Evolutionary conservation across 1,140 invertebrate species (phyloP).

Genomic region (Fopius arisanus): DNA sequence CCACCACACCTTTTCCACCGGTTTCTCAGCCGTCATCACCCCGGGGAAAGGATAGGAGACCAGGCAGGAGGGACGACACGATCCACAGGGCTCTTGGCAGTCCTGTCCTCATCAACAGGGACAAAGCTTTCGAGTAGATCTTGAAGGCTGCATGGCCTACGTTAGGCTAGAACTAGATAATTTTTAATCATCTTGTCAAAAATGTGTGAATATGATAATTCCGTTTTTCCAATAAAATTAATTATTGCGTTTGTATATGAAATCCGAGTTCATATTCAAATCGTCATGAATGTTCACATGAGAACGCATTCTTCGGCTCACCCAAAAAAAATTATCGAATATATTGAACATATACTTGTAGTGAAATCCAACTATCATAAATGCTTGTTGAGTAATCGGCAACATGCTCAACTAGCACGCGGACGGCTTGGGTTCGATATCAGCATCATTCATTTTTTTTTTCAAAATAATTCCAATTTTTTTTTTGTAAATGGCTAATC

Average conservation of each 20-base stretch:
- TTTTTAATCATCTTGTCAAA: neutral
- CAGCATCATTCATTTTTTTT: no score
- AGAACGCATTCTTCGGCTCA: no score
- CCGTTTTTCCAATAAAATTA: neutral
- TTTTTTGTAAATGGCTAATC: no score
- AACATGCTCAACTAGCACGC: no score
- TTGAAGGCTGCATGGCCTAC: constrained; percentile 10
- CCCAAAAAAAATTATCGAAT: no score
- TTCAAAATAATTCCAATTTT: no score
- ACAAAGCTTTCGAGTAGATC: constrained; percentile 33
- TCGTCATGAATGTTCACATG: no score
- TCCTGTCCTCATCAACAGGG: constrained; percentile 44
- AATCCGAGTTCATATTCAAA: no score
- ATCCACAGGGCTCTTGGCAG: constrained; percentile 48
- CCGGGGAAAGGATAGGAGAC: neutral
- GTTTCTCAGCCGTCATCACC: constrained; percentile 37
- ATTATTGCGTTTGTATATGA: neutral
- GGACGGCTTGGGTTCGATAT: no score
- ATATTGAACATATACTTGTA: no score
- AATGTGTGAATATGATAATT: constrained; percentile 9
- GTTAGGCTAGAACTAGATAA: constrained; percentile 21
- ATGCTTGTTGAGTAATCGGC: no score
- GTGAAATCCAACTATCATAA: no score
- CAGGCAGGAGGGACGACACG: constrained; percentile 16
- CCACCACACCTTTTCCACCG: constrained; percentile 45